Base-by-base conservation (phyloP, 1,140 invertebrate species). In the Heliconius nattereri region DNA sequence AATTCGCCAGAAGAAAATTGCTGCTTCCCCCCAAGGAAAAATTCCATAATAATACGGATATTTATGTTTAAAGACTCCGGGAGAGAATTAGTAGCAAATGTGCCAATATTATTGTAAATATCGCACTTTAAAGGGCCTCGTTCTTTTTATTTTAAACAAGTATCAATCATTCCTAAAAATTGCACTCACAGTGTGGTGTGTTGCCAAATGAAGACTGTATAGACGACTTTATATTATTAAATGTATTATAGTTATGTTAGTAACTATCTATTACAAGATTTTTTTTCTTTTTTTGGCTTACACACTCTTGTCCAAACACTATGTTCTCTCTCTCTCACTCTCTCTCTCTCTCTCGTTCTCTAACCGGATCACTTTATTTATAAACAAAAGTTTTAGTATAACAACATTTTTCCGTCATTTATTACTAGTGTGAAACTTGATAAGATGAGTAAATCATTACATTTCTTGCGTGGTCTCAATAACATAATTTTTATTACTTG, bases 1-100 rank as follows among this genome's bases (percentile, higher is more conserved):
- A 40, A 32, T 32, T 3, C 60, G 11, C 13, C 66, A 72, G 20
- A 26, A 78, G 26, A 52, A 78, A 60, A 60, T 60, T 60, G 76
- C 37, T 32, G 29, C 49, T 3, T 37, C 37, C 57, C 60, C 60
- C 16, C 23, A 26, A 26, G 60, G 60, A 66, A 66, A 66, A 74
- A 13, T 23, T 13, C 23, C 23, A 26, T 66, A 66, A 26, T 66
- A 66, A 66, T 66, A 13, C 23, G 23, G 29, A 66, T 66, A 66
- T 26, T 66, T 66, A 66, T 5, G 23, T 66, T 9, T 66, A 66
- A 66, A 66, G 60, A 66, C 57, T 60, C 7, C 20, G 3, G 54
- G n/a, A n/a, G 8, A 26, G 57, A 26, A 66, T 29, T 11, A 66
- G 23, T 66, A 29, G 37, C 37, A 54, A 54, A 75, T 71, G n/a